A percentile compares a stretch with the other conserved stretches of the same genome.
Conservation (phyloP, 2,797 vertebrate genomes). For the Cephalopachus bancanus region DNA sequence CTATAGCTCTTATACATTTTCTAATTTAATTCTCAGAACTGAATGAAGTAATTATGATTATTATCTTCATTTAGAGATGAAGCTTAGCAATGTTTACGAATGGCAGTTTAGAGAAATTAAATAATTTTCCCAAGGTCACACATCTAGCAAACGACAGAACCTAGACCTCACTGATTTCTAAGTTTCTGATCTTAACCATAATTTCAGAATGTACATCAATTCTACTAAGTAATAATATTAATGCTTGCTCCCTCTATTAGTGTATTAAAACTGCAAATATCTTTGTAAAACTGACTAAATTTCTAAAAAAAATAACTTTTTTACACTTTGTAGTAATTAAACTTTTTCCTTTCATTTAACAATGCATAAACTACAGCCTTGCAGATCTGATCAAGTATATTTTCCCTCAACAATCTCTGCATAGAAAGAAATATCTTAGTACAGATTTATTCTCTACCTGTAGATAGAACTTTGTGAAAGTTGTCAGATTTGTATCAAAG, state of each 20-base stretch:
- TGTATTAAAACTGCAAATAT: not conserved
- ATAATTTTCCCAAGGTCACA: not conserved
- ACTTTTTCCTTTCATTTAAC: not conserved
- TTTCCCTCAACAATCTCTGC: not conserved
- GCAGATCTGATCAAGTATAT: not conserved
- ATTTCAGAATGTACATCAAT: not conserved
- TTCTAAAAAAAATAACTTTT: not conserved
- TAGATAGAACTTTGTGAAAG: not conserved
- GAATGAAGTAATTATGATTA: not conserved
- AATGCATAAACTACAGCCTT: not conserved
- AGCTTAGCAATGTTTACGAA: not conserved
- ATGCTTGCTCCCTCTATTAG: not conserved
- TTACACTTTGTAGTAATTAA: not conserved
- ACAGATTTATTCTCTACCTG: not conserved
- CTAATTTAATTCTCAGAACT: not conserved
- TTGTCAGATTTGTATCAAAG: not conserved
- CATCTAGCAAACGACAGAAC: not conserved
- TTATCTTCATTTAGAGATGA: not conserved
- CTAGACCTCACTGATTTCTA: not conserved
- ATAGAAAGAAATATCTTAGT: not conserved
- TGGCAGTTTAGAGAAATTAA: not conserved
- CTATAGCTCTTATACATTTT: conserved; percentile 1
- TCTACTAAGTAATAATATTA: not conserved
- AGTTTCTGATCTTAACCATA: not conserved
- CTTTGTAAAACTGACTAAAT: not conserved